Evolutionary conservation across 2,113 vertebrate species (phyloP), one percentile per base, ranked within the genome.

Genomic region (Microcebus ravelobensis): DNA sequence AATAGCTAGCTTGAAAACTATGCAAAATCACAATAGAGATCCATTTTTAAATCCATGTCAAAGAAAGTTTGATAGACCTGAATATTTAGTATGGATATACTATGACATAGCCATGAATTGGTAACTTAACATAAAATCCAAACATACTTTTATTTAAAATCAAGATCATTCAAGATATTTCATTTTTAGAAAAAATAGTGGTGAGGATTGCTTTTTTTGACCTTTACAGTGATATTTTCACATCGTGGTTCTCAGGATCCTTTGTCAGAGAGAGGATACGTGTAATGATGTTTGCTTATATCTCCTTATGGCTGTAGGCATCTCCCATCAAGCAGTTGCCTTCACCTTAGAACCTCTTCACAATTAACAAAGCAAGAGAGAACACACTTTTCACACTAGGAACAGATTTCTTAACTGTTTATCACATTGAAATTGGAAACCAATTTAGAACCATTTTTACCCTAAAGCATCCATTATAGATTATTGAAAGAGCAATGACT

Each of bases 21-120:
- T 84, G 79, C 82, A 95, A 96, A 95, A 90, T 39, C 18, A 76
- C 31, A 48, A 29, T n/a, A 12, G 52, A 55, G 55, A 48, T 48
- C 80, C 23, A 88, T 83, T 94, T 92, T 87, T 45, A 87, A 92
- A 86, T 95, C 48, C n/a, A 8, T 76, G 18, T 76, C 59, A 59
- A 79, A 80, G 39, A 50, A 80, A 50, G 15, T 87, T 91, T 87
- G 52, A 63, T 68, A 67, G 45, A 48, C 20, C 2, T 6, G 61
- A 55, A 4, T 63, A 34, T 67, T 82, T 81, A 74, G 83, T 85
- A 80, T 34, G 39, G 21, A n/a, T 27, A 12, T 80, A 52, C 42
- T 76, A 74, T 61, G 18, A 88, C 45, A 50, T 12, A 89, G 52
- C 27, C 29, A 15, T 93, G 68, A 29, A 48, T 71, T 61, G 15